Evolutionary conservation across 1,140 invertebrate genomes (phyloP), one percentile per base, ranked within the genome.

Genomic region (Diorhabda carinulata): DNA sequence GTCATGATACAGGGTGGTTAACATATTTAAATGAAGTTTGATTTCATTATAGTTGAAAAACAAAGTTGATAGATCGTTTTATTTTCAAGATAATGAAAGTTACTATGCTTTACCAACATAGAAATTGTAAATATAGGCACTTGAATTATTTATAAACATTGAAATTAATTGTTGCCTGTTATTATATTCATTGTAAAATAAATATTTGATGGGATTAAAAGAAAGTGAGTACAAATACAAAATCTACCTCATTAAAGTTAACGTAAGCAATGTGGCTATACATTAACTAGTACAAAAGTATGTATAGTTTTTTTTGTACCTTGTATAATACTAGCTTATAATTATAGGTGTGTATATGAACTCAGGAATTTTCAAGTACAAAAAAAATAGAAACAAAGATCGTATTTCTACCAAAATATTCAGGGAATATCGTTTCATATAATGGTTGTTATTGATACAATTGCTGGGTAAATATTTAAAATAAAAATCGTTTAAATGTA

Each of bases 161-260:
- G 41, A 43, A 67, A 60, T 43, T 67, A 71, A 72, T 74, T 74
- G 71, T 76, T 76, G 71, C 73, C 73, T 74, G 73, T 76, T 72
- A 69, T 65, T 67, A 63, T 69, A 67, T 67, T 67, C 70, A 64
- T 73, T 67, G 60, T 64, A 66, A 61, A 44, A 56, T 45, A 65
- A 65, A 5, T 66, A 66, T 62, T 62, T 70, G 66, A 66, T 66
- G 57, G 25, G 25, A 25, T 25, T 25, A 25, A 25, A 25, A 69
- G 67, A 70, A 68, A 70, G 43, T 72, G 71, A 77, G 75, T 77
- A 77, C 75, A 77, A 77, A 76, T 72, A 74, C 73, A 74, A 74
- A 75, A 76, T 73, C 75, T 77, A 77, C 75, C 75, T 77, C 75
- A 77, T 72, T 68, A 58, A 61, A 68, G 60, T 72, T 63, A 66